Base-by-base conservation (phyloP, 2,797 vertebrate genomes). In the Garrulus glandarius region DNA sequence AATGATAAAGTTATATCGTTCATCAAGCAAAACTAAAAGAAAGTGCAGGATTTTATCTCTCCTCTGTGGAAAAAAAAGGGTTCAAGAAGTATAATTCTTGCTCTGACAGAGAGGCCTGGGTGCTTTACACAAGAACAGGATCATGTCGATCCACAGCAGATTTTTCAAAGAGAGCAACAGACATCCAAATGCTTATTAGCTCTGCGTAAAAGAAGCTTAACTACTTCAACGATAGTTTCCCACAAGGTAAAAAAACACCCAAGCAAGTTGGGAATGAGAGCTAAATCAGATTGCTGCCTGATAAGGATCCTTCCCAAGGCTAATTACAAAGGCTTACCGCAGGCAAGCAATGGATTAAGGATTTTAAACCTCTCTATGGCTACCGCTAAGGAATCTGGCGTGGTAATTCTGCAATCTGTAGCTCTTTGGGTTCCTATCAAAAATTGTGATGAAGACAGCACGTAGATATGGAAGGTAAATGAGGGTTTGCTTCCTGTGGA, bases 261-360 rank as follows among this genome's bases (percentile, higher is more conserved):
- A 61, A 47, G 86, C 53, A 86, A 65, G 41, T 78, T 90, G 57
- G 57, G 65, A 89, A 91, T 70, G 87, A 87, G 95, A 84, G 59
- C 36, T 96, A 83, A 96, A 93, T 92, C 91, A 94, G 84, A 91
- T 87, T 91, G 84, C 65, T 75, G 69, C 41, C 79, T 85, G 89
- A 89, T 94, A 94, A 95, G 82, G 79, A 91, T 91, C 72, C 84
- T 89, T 94, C 69, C 76, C 64, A 81, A 91, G 59, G 89, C 76
- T 92, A 92, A 95, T 93, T 91, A 94, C 87, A 91, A 84, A 93
- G 79, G 76, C 7, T 93, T 93, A 91, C 76, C 7, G 4, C 65
- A 78, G 93, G 79, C 89, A 96, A 96, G 53, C 50, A 76, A 5
- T 0, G 5, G 93, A 94, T 96, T 95, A 94, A 89, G 21, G 65